Evolutionary conservation across 2,888 invertebrate species (phyloP), one percentile per base, ranked within the genome.

Genomic region (Xestia sexstrigata): DNA sequence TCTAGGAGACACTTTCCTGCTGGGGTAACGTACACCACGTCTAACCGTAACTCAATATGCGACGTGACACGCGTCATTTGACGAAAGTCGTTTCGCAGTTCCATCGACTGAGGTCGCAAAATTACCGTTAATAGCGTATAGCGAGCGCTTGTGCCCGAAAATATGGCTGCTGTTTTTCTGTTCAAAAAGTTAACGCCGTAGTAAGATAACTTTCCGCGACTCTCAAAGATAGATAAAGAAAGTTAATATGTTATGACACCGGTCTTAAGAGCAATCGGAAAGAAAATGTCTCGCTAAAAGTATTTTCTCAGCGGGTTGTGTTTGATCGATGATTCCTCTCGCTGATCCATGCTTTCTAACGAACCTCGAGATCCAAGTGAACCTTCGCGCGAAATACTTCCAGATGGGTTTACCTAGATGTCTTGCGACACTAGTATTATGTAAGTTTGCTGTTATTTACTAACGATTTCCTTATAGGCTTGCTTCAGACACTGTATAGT

Each of bases 281-380:
- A 65, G 6, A 60, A 62, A 66, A 63, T 62, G 30, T 78, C 45
- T 30, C 39, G 30, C 42, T 62, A 30, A 62, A 63, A 72, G 47
- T 67, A 60, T 74, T 60, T 74, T 26, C 47, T 26, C 9, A 45
- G 49, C 8, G 39, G 35, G 74, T 63, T 69, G 42, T 65, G 49
- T 52, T 26, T 74, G 71, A 87, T 87, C 72, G 74, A 84, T 75
- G 80, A 63, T 67, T 58, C 49, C 49, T 62, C 55, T 13, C 62
- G 17, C 30, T 72, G 71, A 62, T 82, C 83, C 45, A 49, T 52
- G 62, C 45, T n/a, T 70, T 58, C 65, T 9, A 62, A 45, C 2
- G 35, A 78, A 86, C 73, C 83, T 83, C 13, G n/a, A 45, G 78
- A 70, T 63, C 58, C 20, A 15, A 55, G 55, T 35, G 15, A 60